phyloP scores from a whole-genome alignment of 2,888 invertebrate species.

The Sisyra nigra region DNA sequence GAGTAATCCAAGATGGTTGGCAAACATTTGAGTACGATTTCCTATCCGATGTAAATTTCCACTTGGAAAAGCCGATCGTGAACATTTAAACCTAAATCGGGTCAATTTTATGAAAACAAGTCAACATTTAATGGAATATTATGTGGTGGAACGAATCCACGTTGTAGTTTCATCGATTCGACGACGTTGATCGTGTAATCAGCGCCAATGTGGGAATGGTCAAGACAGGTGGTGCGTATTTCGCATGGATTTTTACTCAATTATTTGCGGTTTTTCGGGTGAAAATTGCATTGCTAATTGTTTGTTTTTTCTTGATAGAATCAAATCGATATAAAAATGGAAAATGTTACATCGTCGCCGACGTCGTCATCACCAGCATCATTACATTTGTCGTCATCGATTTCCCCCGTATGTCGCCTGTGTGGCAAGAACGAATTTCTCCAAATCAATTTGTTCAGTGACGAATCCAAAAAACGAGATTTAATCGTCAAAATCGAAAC shows the following conservation, averaged over 20 bases:
- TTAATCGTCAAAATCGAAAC: slow-evolving; percentile 27
- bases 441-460: slow-evolving; percentile 5
- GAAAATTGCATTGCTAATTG: background rate
- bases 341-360: background rate
- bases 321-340: background rate
- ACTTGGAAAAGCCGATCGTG: too few relatives aligned
- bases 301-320: background rate
- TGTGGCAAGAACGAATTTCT: slow-evolving; percentile 6
- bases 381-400: too few relatives aligned
- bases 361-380: background rate
- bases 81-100: too few relatives aligned
- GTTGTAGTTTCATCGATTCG: background rate
- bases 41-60: too few relatives aligned
- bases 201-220: background rate
- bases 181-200: background rate
- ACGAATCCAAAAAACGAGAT: slow-evolving; percentile 20
- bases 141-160: background rate
- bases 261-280: background rate
- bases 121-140: too few relatives aligned
- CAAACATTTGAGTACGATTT: background rate
- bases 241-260: background rate
- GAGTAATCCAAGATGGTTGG: slow-evolving; percentile 8
- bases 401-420: slow-evolving; percentile 2
- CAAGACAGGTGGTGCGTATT: background rate
- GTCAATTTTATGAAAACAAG: too few relatives aligned